phyloP scores from a whole-genome alignment of 2,888 invertebrate species.

The Pocota personata region DNA sequence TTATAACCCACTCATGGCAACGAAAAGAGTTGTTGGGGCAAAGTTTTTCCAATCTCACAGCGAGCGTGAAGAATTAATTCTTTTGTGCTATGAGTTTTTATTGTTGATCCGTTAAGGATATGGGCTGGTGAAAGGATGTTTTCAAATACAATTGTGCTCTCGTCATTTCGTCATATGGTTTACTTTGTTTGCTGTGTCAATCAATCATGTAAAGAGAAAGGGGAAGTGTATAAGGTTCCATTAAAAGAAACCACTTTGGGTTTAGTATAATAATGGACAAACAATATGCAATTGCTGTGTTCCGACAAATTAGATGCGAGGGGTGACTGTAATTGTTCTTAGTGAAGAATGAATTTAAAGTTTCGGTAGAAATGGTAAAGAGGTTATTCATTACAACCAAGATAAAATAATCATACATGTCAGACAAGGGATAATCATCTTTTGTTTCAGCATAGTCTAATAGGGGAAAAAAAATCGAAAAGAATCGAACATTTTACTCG shows the following conservation, averaged over 20 bases:
- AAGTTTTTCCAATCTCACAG: background rate
- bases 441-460: no score
- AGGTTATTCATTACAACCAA: no score
- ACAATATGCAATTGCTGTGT: background rate
- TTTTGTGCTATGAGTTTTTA: background rate
- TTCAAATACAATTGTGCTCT: background rate
- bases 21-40: background rate
- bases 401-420: no score
- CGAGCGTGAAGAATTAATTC: background rate
- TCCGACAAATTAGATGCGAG: no score
- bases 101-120: background rate
- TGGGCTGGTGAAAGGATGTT: background rate
- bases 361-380: no score
- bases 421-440: no score
- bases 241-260: background rate
- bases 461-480: no score
- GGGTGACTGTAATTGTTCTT: background rate
- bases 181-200: background rate
- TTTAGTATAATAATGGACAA: background rate
- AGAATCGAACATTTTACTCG: no score
- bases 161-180: background rate
- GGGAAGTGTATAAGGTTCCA: background rate
- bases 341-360: background rate
- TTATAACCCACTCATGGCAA: background rate
- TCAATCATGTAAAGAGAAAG: background rate